Evolutionary conservation across 1,140 invertebrate genomes (phyloP), one percentile per base, ranked within the genome.

Genomic region (Ceratitis capitata): DNA sequence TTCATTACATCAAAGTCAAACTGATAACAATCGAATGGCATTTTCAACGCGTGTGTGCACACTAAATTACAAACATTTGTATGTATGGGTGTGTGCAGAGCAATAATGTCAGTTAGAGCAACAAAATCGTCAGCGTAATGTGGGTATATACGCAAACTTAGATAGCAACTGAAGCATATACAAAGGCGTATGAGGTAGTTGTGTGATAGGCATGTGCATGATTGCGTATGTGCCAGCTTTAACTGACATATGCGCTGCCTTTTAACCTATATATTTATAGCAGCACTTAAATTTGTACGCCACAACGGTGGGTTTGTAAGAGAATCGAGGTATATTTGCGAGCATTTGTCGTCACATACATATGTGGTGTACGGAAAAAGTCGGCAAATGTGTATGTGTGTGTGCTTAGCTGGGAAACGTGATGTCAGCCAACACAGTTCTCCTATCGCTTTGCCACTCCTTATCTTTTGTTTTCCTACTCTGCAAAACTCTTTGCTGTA

Each of bases 1-100:
- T 78, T 78, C 35, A 78, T 45, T 78, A 78, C 69, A 78, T 78
- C 69, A 78, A 78, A 78, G 69, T 45, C 39, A 78, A n/a, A 78
- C 69, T 45, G 69, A 78, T 78, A 78, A 78, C 19, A 19, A 78
- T 78, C 69, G 39, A 78, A 78, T 78, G 69, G 69, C 69, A 78
- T 78, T 78, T 45, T 45, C 69, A 45, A 19, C 51, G n/a, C 51
- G 10, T 56, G 51, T 56, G 51, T 56, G 19, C 5, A n/a, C n/a
- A n/a, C n/a, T n/a, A n/a, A n/a, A n/a, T n/a, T n/a, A n/a, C n/a
- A n/a, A n/a, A n/a, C n/a, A n/a, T n/a, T n/a, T n/a, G n/a, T n/a
- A n/a, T n/a, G 45, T 78, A 23, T 56, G 51, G n/a, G 51, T 9
- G 23, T 9, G 6, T n/a, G 23, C 19, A 23, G 23, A 9, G 32